These are phyloP conservation scores for Natrix natrix DNA, from an alignment of 2,797 vertebrate species.

Conservation along the genomic window DNA sequence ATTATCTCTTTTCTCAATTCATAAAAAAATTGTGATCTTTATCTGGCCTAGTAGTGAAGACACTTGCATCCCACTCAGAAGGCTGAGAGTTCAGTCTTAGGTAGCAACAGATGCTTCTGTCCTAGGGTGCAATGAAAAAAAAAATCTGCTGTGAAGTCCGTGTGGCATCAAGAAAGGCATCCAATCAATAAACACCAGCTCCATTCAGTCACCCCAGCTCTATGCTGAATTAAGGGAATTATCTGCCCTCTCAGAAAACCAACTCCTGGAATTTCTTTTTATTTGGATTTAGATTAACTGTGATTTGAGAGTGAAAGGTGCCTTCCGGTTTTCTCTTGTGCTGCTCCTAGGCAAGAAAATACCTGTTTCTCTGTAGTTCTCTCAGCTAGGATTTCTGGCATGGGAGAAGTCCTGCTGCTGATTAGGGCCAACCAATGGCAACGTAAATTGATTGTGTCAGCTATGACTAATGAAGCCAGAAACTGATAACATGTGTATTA, in stretches of 20 bases:
- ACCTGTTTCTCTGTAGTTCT: constrained; percentile 10
- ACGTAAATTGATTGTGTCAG: constrained; percentile 57
- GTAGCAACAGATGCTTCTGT: background rate
- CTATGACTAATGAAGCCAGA: constrained; percentile 51
- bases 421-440: constrained; percentile 11
- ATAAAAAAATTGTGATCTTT: background rate
- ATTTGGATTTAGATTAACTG: background rate
- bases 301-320: background rate
- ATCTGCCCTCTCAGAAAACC: background rate
- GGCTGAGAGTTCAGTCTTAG: background rate
- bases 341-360: background rate
- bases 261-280: background rate
- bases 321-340: background rate
- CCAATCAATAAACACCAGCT: background rate
- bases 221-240: background rate
- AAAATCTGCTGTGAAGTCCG: background rate
- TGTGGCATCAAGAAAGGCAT: background rate
- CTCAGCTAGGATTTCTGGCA: background rate
- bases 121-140: background rate
- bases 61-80: background rate
- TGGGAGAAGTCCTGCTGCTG: background rate
- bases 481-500: constrained; percentile 53
- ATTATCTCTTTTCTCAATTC: background rate
- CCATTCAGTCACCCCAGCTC: background rate
- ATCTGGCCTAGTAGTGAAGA: background rate